A percentile compares a stretch with the other conserved stretches of the same genome.
These are phyloP conservation scores for Enteromius mattozi DNA, from an alignment of 2,797 vertebrate genomes.

Conservation along the genomic window DNA sequence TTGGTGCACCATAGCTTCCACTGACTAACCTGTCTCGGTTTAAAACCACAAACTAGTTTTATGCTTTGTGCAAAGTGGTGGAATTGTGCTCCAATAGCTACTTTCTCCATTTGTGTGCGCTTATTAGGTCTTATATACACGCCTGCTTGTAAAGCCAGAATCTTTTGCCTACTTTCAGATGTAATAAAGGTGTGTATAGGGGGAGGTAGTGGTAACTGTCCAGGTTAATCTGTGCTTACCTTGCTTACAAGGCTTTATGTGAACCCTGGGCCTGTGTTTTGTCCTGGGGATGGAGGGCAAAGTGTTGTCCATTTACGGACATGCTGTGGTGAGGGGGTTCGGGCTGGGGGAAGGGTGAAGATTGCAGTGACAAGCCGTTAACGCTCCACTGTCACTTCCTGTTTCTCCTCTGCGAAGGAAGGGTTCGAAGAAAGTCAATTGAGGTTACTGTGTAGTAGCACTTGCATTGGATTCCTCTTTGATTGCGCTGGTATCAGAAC, in stretches of 20 bases:
- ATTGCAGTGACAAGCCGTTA: constrained; percentile 56
- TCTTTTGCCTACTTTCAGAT: constrained; percentile 24
- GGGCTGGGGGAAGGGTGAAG: constrained; percentile 37
- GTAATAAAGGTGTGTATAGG: constrained; percentile 45
- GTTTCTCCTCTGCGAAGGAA: constrained; percentile 35
- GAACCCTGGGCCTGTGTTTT: constrained; percentile 30
- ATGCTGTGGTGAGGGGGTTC: constrained; percentile 19
- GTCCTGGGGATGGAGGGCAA: constrained; percentile 43
- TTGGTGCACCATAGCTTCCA: background rate
- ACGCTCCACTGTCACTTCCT: constrained; percentile 61
- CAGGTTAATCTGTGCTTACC: constrained; percentile 66
- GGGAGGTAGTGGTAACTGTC: constrained; percentile 58
- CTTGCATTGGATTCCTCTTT: background rate
- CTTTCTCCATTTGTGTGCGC: background rate
- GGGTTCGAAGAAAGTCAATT: constrained; percentile 25
- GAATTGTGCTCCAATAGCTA: background rate
- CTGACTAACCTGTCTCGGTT: constrained; percentile 1
- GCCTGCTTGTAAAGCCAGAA: background rate
- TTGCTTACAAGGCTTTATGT: constrained; percentile 35
- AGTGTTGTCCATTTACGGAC: constrained; percentile 57
- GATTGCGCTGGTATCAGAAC: background rate
- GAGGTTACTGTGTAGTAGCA: constrained; percentile 37
- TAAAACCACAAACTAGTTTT: background rate
- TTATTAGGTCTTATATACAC: background rate
- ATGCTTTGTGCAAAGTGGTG: background rate